Evolutionary conservation across 2,888 invertebrate genomes (phyloP), one percentile per base, ranked within the genome.

Genomic region (Pogonocherus hispidulus): DNA sequence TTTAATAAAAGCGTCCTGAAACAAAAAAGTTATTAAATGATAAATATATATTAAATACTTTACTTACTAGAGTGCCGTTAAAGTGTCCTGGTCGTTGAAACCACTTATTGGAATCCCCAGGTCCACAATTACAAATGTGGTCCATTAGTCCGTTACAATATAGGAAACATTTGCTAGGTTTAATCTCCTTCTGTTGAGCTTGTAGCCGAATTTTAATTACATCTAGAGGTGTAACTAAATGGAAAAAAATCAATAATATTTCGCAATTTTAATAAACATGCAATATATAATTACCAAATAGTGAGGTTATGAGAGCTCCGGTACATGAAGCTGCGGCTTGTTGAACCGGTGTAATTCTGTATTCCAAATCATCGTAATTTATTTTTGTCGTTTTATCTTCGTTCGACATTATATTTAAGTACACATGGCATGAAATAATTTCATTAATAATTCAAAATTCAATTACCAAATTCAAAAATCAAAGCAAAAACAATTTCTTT

Each of bases 101-200:
- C 93, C 93, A 94, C 65, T 82, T 78, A 69, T 83, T 83, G 20
- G 83, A 82, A 72, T 83, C 84, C 37, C 83, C 83, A 1, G 87
- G 84, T 16, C 90, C 89, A 85, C 97, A 97, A 11, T 93, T 92
- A 84, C 98, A 99, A 37, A 98, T 86, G 84, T 99, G 98, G 86
- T 99, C 99, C 98, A 99, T 99, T 9, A 99, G 87, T 0, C 99
- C 99, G 89, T 99, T 99, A 84, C 97, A 97, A 85, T 97, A 99
- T 5, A 99, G 87, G 84, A 96, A 99, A 85, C 98, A 98, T 77
- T 95, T 94, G 3, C 92, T 92, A 85, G 94, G 94, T 6, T 92
- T 92, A n/a, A 68, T 32, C 11, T 93, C 91, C 79, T 95, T 96
- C 81, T 95, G 94, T 85, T 99, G 99, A 1, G 96, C 92, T 87